Conservation (phyloP, 2,797 vertebrate species). For the Ara ararauna region DNA sequence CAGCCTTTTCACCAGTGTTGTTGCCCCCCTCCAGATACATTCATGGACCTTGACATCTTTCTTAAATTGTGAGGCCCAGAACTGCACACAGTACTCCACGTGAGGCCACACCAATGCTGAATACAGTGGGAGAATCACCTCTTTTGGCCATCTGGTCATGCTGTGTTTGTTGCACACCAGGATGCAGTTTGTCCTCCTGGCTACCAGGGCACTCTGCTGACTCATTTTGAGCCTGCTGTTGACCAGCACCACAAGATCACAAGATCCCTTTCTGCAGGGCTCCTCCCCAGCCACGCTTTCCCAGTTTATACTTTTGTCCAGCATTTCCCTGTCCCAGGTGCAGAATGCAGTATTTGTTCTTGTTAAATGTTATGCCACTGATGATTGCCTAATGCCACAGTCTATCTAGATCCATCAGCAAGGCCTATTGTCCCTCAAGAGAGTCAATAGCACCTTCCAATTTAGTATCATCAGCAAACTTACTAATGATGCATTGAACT, state of each 20-base stretch:
- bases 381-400: not conserved
- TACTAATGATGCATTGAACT: not conserved
- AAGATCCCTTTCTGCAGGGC: not conserved
- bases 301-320: not conserved
- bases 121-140: fast-evolving
- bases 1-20: not conserved
- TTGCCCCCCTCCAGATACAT: not conserved
- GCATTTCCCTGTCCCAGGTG: not conserved
- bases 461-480: not conserved
- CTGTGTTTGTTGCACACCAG: not conserved
- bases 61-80: not conserved
- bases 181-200: not conserved
- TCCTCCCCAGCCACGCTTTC: not conserved
- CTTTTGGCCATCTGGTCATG: not conserved
- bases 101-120: not conserved
- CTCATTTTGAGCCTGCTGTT: not conserved
- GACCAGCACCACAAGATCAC: not conserved
- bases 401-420: not conserved
- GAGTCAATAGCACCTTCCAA: not conserved
- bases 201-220: not conserved
- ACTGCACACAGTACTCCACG: not conserved
- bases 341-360: not conserved
- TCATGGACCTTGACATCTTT: not conserved
- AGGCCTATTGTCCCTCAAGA: not conserved
- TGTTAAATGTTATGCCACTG: not conserved